A percentile compares a stretch with the other conserved stretches of the same genome.
Evolutionary conservation across 2,113 vertebrate genomes (phyloP).

Genomic region (Cyprinodon variegatus): DNA sequence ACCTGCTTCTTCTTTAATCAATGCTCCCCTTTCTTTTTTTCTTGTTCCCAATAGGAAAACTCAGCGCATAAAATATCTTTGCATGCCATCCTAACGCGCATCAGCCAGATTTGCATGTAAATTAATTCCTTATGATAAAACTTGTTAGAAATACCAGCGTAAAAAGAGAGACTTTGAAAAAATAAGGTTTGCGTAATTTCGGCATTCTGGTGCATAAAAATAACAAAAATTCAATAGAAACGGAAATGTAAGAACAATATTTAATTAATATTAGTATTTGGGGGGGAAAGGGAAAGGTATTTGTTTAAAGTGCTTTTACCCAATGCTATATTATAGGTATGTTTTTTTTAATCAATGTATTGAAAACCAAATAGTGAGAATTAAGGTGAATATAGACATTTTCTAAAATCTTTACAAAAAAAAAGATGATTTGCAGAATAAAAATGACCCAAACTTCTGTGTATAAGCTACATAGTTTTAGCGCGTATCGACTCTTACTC

Average conservation of each 20-base stretch:
- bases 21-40: slow-evolving; percentile 14
- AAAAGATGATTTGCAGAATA: neutral
- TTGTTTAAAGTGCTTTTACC: neutral
- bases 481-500: slow-evolving; percentile 65
- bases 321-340: neutral
- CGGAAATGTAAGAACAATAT: neutral
- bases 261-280: neutral
- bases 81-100: slow-evolving; percentile 30
- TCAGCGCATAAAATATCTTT: slow-evolving; percentile 45
- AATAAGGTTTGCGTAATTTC: neutral
- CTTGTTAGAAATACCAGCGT: neutral
- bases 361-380: neutral
- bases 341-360: neutral
- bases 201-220: neutral
- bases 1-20: slow-evolving; percentile 53
- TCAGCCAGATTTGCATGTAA: neutral
- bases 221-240: neutral
- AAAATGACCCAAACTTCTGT: neutral
- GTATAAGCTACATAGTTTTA: neutral
- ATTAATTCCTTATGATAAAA: neutral
- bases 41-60: slow-evolving; percentile 46
- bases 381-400: neutral
- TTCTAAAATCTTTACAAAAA: neutral
- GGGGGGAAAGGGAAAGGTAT: neutral
- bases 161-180: neutral